Evolutionary conservation across 2,113 vertebrate genomes (phyloP), one percentile per base, ranked within the genome.

Genomic region (Dipodomys stephensi): DNA sequence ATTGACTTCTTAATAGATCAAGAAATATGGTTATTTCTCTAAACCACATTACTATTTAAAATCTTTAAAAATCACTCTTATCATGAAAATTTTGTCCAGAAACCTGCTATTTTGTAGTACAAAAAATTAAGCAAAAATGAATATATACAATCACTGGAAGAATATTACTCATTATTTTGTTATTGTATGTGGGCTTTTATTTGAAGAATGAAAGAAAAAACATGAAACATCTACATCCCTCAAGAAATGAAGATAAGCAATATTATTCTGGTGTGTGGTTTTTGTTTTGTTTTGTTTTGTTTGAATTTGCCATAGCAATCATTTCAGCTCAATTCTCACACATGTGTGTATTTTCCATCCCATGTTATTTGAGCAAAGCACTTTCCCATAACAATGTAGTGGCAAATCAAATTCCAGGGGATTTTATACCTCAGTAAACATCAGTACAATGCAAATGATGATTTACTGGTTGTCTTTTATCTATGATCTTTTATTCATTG

Each of bases 401-500:
- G 71, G 30, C 67, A 94, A 76, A 93, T 94, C 71, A 88, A 87
- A 95, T 97, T 97, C 88, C 60, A 90, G 86, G 72, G 95, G 91
- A 96, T 96, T 95, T 97, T 96, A 97, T 95, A 94, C 96, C 87
- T 92, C 94, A 95, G 95, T 95, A 96, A 96, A 95, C 94, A 96
- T 95, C 95, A 97, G 93, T 97, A 96, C 94, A 97, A 96, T 97
- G 95, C 92, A 97, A 97, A 96, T 97, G 93, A 91, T 96, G 95
- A 94, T 97, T 95, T 97, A 95, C 82, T 87, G 94, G 91, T 94
- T 88, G 96, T 91, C 95, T 95, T 97, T 97, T 93, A 97, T 96
- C 90, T 96, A 53, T 96, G 85, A 97, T 97, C 94, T 97, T 97
- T 97, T 97, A 97, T 96, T 97, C 97, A 97, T 97, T 92, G 90